phyloP scores from a whole-genome alignment of 2,888 invertebrate genomes.

The Pandemis corylana region DNA sequence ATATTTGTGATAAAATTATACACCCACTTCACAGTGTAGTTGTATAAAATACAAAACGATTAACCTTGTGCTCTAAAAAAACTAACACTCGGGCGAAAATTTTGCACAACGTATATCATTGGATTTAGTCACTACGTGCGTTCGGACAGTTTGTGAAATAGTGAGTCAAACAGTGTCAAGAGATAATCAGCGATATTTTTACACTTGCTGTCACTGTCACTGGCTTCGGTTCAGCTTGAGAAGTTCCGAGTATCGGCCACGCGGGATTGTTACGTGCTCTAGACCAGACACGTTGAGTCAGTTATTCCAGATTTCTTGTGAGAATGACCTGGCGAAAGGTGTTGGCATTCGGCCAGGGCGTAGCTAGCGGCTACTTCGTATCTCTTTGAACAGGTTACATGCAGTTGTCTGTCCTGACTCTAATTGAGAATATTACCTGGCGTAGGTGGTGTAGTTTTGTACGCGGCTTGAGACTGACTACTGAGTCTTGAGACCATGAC shows the following conservation, averaged over 20 bases:
- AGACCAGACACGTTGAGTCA: slow-evolving; percentile 52
- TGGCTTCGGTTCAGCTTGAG: slow-evolving; percentile 29
- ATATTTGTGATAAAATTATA: not conserved
- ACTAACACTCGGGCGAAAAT: slow-evolving; percentile 25
- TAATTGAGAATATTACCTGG: slow-evolving; percentile 20
- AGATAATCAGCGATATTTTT: slow-evolving; percentile 50
- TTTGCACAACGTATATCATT: slow-evolving; percentile 34
- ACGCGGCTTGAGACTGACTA: not conserved
- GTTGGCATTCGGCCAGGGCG: slow-evolving; percentile 61
- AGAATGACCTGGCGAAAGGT: slow-evolving; percentile 72
- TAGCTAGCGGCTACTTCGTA: slow-evolving; percentile 28
- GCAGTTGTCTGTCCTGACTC: slow-evolving; percentile 20
- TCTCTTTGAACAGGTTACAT: slow-evolving; percentile 30
- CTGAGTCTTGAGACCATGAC: no score
- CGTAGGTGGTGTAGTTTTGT: slow-evolving; percentile 7
- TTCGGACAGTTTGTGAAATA: slow-evolving; percentile 21
- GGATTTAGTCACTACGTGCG: slow-evolving; percentile 35
- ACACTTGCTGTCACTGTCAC: slow-evolving; percentile 34
- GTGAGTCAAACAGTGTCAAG: slow-evolving; percentile 37
- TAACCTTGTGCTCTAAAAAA: slow-evolving; percentile 37
- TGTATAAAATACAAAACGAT: not conserved
- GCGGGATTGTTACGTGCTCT: slow-evolving; percentile 46
- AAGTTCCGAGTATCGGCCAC: slow-evolving; percentile 45
- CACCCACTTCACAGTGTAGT: not conserved
- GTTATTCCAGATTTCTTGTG: slow-evolving; percentile 63